These are phyloP conservation scores for Andricus quercusramuli DNA, from an alignment of 2,888 invertebrate genomes.

Conservation along the genomic window DNA sequence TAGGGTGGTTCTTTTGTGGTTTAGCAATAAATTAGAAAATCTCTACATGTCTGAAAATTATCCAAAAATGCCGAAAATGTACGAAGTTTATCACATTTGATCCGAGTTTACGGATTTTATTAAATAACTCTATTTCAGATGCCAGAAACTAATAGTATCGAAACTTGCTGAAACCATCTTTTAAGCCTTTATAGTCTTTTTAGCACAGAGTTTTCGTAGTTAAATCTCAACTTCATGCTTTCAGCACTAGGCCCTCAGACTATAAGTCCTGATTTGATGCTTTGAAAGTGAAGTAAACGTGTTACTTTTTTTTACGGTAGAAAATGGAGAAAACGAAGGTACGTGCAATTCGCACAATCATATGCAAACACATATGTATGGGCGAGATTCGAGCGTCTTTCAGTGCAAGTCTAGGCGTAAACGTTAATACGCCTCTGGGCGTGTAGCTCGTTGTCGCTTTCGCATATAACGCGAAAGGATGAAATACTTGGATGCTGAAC, in stretches of 20 bases:
- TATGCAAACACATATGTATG: conserved; percentile 30
- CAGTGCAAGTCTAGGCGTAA: background rate
- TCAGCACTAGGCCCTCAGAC: conserved; percentile 1
- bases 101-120: no score
- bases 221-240: background rate
- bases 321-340: background rate
- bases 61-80: no score
- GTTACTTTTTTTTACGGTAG: conserved; percentile 10
- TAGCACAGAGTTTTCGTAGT: no score
- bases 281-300: conserved; percentile 13
- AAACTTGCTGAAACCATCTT: no score
- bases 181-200: no score
- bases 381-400: conserved; percentile 22
- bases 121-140: no score
- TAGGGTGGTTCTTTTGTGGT: no score
- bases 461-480: conserved; percentile 1
- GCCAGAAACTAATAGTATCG: no score
- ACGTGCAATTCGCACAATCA: conserved; percentile 24
- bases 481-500: conserved; percentile 36
- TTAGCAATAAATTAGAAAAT: no score
- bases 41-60: no score
- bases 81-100: no score
- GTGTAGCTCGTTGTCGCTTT: conserved; percentile 22
- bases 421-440: conserved; percentile 32
- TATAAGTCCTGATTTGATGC: conserved; percentile 20